Evolutionary conservation across 35 echinoderm and acorn worm genomes (phyloP).

Genomic region (Heliocidaris tuberculata): DNA sequence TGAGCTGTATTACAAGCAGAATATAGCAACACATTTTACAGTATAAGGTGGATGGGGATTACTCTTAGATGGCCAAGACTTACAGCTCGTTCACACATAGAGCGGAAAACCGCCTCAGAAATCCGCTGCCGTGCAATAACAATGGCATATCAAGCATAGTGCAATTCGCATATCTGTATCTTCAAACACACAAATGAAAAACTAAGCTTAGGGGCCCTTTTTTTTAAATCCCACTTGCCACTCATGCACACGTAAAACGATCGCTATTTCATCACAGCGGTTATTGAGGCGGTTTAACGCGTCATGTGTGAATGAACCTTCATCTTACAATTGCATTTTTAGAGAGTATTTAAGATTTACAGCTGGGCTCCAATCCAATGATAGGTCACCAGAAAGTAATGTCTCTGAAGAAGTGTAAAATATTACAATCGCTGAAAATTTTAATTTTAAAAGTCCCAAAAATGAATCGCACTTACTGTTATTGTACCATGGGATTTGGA

Average conservation of each 20-base stretch:
- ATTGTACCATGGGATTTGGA: background rate
- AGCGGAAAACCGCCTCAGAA: background rate
- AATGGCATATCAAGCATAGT: background rate
- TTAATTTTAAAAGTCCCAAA: background rate
- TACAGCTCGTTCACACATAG: background rate
- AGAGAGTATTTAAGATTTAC: background rate
- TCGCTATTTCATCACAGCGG: background rate
- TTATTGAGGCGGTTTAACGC: background rate
- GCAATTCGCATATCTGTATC: background rate
- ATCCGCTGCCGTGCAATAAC: background rate
- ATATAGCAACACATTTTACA: background rate
- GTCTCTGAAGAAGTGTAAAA: background rate
- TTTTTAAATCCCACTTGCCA: background rate
- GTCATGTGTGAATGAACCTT: background rate
- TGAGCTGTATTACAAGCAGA: conserved; percentile 33
- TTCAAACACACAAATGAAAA: background rate
- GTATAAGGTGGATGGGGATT: background rate
- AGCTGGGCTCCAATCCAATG: background rate
- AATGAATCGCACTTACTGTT: background rate
- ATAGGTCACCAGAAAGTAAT: background rate
- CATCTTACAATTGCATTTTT: background rate
- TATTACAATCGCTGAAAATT: background rate
- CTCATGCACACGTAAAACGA: background rate
- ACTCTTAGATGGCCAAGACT: background rate
- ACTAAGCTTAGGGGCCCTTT: background rate